Conservation (phyloP, 1,140 invertebrate species). For the Cecropterus lyciades region DNA sequence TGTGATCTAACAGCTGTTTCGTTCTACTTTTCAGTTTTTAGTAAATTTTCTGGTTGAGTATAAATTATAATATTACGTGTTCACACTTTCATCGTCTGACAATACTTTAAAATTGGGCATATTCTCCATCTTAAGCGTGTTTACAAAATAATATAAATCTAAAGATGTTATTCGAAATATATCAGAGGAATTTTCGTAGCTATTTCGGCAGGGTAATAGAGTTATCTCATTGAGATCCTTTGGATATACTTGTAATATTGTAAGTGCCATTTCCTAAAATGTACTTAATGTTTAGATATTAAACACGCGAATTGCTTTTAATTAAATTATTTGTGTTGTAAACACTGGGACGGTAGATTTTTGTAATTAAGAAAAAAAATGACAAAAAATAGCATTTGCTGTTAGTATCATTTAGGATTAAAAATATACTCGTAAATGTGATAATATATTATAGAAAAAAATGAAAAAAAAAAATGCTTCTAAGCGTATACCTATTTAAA, state of each 20-base stretch:
- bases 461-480: constrained; percentile 72
- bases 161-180: background rate
- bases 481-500: constrained; percentile 69
- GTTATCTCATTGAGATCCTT: constrained; percentile 37
- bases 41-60: too few species aligned
- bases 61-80: too few species aligned
- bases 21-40: too few species aligned
- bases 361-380: constrained; percentile 58
- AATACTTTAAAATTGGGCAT: too few species aligned
- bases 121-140: too few species aligned
- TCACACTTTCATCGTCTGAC: too few species aligned
- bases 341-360: constrained; percentile 52
- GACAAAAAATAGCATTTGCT: constrained; percentile 67
- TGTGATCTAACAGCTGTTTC: too few species aligned
- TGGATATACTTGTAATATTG: constrained; percentile 16
- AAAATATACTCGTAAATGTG: constrained; percentile 78
- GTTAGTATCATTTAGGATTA: constrained; percentile 64
- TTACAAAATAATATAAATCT: too few species aligned
- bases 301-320: constrained; percentile 47
- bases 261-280: constrained; percentile 40
- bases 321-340: constrained; percentile 44
- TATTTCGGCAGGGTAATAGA: constrained; percentile 45
- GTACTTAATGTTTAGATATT: constrained; percentile 56
- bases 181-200: constrained; percentile 41
- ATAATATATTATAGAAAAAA: constrained; percentile 74